Percentiles rank a stretch among this genome's conserved stretches.
phyloP scores from a whole-genome alignment of 2,888 invertebrate species.

The Lagria hirta region DNA sequence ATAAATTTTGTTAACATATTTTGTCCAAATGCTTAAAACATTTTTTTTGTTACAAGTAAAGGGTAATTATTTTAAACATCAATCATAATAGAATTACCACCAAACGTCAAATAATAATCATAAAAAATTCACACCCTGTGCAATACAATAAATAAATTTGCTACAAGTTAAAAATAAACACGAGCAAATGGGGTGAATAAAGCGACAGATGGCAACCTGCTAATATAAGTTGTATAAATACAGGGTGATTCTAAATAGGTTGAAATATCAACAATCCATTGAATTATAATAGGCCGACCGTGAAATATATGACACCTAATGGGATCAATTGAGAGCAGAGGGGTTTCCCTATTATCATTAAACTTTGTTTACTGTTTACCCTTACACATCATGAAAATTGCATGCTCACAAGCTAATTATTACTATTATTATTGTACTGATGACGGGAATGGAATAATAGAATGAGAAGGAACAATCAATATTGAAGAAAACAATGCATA shows the following conservation, averaged over 20 bases:
- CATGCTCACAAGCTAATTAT: slow-evolving; percentile 7
- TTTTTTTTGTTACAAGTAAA: too few species aligned
- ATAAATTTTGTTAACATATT: too few species aligned
- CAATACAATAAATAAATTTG: slow-evolving; percentile 38
- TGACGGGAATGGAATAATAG: too few species aligned
- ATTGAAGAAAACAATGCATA: too few species aligned
- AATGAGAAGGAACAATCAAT: too few species aligned
- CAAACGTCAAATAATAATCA: slow-evolving; percentile 23
- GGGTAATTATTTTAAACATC: too few species aligned
- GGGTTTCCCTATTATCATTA: slow-evolving; percentile 26
- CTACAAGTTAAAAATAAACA: slow-evolving; percentile 38
- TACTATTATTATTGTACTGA: slow-evolving; percentile 6
- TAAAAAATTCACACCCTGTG: slow-evolving; percentile 24
- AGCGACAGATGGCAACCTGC: slow-evolving; percentile 44
- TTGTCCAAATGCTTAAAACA: too few species aligned
- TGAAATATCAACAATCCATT: slow-evolving; percentile 46
- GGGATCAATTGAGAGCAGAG: slow-evolving; percentile 32
- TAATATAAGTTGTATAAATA: slow-evolving; percentile 44
- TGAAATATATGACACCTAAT: slow-evolving; percentile 38
- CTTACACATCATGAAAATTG: slow-evolving; percentile 11
- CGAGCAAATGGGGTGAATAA: slow-evolving; percentile 13
- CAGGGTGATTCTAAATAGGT: slow-evolving; percentile 40
- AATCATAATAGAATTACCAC: slow-evolving; percentile 25
- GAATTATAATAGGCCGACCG: slow-evolving; percentile 41
- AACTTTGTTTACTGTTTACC: slow-evolving; percentile 26